Base-by-base conservation (phyloP, 2,888 invertebrate species). In the Zhuqinia jingwanae region DNA sequence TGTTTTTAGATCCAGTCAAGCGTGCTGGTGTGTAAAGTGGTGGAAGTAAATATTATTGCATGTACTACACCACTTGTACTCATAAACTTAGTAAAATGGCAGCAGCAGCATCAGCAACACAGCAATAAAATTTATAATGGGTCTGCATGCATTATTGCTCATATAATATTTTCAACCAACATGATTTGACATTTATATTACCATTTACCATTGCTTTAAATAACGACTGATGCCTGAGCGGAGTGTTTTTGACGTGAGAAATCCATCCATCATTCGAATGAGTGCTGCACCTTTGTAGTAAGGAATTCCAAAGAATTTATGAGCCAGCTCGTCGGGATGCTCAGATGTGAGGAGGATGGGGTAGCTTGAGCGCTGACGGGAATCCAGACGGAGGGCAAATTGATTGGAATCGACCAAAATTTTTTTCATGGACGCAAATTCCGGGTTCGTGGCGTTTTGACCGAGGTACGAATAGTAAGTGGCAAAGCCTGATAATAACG, bases 261-360 rank as follows among this genome's bases (percentile, higher is more conserved):
- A 93, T 82, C 92, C 92, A 47, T 92, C 91, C 92, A 94, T 93
- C 94, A 94, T 94, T 56, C 93, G 91, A 60, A 94, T 93, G 3
- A 94, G 91, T 1, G 93, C 92, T 0, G 93, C 93, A 3, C 94
- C 93, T 90, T 89, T 82, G 80, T 88, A 79, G 60, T 75, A 86
- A 25, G 89, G 88, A 56, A 89, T 73, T 58, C 89, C 89, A 63
- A 81, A 80, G 50, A 82, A 82, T 56, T 58, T 73, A 17, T 47
- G 50, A 10, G 84, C 87, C 25, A 89, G 50, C 56, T 89, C 85
- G 27, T 83, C 79, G 2, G 85, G 89, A 36, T 85, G 78, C 1
- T 87, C 60, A 8, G 81, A 53, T 17, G 79, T 78, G 8, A 89
- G 84, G 17, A 89, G 75, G 20, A 93, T 91, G 15, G 93, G 93